Evolutionary conservation across 2,888 invertebrate genomes (phyloP).

Genomic region (Noctua janthe): DNA sequence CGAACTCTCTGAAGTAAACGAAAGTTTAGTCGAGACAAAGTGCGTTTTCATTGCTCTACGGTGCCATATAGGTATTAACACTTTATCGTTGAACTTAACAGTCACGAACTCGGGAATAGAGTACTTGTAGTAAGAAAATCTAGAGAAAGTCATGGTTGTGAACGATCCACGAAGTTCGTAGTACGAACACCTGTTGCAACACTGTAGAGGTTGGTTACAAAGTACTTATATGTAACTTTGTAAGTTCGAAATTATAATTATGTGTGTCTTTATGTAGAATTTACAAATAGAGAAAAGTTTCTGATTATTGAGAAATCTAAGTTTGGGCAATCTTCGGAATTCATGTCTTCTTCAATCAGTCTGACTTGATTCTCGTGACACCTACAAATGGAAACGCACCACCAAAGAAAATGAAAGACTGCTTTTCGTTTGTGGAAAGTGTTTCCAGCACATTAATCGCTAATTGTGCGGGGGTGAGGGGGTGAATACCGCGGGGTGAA

Average conservation of each 20-base stretch:
- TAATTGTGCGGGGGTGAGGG: conserved; percentile 69
- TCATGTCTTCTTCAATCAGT: background rate
- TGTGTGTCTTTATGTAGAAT: background rate
- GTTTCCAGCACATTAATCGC: conserved; percentile 84
- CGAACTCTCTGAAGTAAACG: conserved; percentile 1
- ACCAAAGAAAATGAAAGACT: conserved; percentile 75
- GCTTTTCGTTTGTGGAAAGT: conserved; percentile 66
- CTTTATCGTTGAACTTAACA: background rate
- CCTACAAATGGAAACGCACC: conserved; percentile 22
- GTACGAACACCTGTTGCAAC: background rate
- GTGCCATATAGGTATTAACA: background rate
- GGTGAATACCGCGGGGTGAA: conserved; percentile 38
- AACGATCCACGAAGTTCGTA: background rate
- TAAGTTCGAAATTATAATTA: background rate
- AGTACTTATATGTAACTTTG: background rate
- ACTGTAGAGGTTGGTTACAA: background rate
- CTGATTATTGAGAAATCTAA: background rate
- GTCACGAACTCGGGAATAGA: background rate
- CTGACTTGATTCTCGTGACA: background rate
- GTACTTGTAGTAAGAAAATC: background rate
- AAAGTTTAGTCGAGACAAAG: conserved; percentile 24
- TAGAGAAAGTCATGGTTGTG: background rate
- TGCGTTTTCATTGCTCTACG: conserved; percentile 32
- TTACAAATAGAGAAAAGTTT: background rate
- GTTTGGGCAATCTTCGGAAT: background rate